Evolutionary conservation across 1,140 invertebrate species (phyloP).

Genomic region (Phthorimaea operculella): DNA sequence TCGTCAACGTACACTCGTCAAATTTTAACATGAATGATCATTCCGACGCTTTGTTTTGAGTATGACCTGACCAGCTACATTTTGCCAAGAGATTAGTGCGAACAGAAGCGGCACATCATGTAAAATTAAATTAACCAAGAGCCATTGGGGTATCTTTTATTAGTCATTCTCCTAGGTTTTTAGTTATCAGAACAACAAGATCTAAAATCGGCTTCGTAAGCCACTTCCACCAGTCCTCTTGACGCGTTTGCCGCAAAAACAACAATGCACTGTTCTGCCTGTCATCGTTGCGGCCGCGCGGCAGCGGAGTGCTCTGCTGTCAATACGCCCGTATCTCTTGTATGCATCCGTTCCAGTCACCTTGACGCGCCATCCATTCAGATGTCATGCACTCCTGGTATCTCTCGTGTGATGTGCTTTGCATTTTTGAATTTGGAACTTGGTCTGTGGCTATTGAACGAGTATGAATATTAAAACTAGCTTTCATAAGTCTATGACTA

Average conservation of each 20-base stretch:
- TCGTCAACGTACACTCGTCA: too few species aligned
- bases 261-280: background rate
- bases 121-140: too few species aligned
- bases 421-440: background rate
- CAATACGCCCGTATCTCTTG: background rate
- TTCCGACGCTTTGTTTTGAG: too few species aligned
- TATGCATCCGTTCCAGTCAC: background rate
- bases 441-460: too few species aligned
- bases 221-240: background rate
- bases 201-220: background rate
- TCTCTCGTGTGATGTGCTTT: background rate
- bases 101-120: too few species aligned
- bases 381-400: background rate
- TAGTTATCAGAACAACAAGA: background rate
- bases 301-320: background rate
- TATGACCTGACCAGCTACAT: too few species aligned
- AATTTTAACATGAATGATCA: too few species aligned
- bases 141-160: too few species aligned
- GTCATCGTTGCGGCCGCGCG: background rate
- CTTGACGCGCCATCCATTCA: background rate
- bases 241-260: constrained; percentile 9
- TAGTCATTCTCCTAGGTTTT: too few species aligned
- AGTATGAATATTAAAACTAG: background rate
- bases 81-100: too few species aligned
- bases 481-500: background rate